Base-by-base conservation (phyloP, 1,140 invertebrate genomes). In the Harlomillsia oculata region DNA sequence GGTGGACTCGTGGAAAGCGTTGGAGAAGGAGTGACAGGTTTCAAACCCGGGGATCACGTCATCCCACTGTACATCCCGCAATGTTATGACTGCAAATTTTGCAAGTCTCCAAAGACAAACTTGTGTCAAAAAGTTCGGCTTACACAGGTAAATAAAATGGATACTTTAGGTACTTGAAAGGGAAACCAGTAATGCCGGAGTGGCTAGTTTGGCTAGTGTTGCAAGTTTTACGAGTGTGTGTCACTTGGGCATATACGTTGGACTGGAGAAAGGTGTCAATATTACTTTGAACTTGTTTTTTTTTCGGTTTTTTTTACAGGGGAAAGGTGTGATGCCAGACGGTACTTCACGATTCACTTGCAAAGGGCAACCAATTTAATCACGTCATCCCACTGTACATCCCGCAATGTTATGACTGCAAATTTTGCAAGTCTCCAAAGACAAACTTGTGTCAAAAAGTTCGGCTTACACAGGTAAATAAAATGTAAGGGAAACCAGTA, bases 401-500 rank as follows among this genome's bases (percentile, higher is more conserved):
- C 60, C 95, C 96, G 2, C 94, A 99, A 72, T 99, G 96, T 72
- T 78, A 83, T 36, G 83, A 92, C 5, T 99, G 97, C 74, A 95
- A 97, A 71, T 98, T 95, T 72, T 99, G 97, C 71, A 82, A 84
- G 57, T 94, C 84, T 57, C 80, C 84, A 0, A 98, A 97, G 72
- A 99, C 95, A 2, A 99, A 99, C 77, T 73, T 99, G 2, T 99
- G 97, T 69, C 82, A 87, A 66, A 96, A 92, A 74, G 94, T 99
- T 51, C 78, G 88, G n/a, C 53, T 76, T 3, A 89, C 87, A 39
- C 87, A 78, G 76, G 78, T 81, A 70, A n/a, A n/a, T n/a, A n/a
- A n/a, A n/a, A n/a, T n/a, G n/a, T n/a, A n/a, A n/a, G n/a, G n/a
- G n/a, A n/a, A n/a, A n/a, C n/a, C n/a, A n/a, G n/a, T n/a, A n/a